Base-by-base conservation (phyloP, 2,113 vertebrate genomes). In the Numenius arquata region DNA sequence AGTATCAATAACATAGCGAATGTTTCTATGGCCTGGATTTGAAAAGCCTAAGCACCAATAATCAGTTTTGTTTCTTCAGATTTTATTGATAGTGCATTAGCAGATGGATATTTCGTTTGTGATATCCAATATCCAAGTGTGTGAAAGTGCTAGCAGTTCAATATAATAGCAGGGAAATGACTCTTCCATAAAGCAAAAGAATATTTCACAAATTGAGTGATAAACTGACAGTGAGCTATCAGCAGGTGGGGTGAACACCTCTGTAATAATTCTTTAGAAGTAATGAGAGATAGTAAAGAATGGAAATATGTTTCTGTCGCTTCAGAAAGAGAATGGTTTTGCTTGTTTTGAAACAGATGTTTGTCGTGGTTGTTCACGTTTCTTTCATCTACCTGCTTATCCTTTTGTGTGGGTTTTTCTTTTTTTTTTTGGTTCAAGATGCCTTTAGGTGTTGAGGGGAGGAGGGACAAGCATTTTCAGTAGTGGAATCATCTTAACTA, bases 1-100 rank as follows among this genome's bases (percentile, higher is more conserved):
- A 95, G 66, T 95, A 85, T 91, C 95, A 96, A 93, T 96, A 95
- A 16, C 8, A 9, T 79, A 92, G 93, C 0, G 32, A 87, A 76
- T 87, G 34, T 66, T 89, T 91, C 40, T 70, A 5, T 40, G 55
- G 73, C 19, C 29, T 76, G 53, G 70, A 76, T 96, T 92, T 93
- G 76, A 78, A 93, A 96, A 87, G 68, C 62, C 47, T 56, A 29
- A 63, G 29, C 65, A 68, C 53, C 76, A 68, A 55, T 82, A 91
- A 61, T 90, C 70, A 41, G 19, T 61, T 90, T 55, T 45, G 9
- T 48, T 91, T 85, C 36, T 86, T 93, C 50, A 48, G 73, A 76
- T 85, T 85, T 91, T 78, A 82, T 93, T 83, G 92, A 79, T 48
- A 75, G 61, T 76, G 45, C 50, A 41, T 94, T 91, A 89, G 59